Conservation (phyloP, 2,113 vertebrate genomes). For the Cyphomyrus plagiostoma region DNA sequence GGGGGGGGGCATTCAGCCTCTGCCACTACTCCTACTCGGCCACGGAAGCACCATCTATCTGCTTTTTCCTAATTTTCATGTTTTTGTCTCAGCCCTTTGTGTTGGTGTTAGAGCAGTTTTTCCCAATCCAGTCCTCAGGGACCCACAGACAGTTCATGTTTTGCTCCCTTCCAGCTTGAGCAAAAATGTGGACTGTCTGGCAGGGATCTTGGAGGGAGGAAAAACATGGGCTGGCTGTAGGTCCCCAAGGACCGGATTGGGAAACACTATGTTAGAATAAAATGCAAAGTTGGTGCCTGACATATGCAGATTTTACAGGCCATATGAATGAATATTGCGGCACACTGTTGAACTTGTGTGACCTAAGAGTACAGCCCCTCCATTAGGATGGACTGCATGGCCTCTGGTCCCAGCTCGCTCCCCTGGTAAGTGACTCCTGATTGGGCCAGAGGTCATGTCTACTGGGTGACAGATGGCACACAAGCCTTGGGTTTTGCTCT, state of each 20-base stretch:
- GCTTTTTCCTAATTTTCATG: not conserved
- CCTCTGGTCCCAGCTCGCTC: not conserved
- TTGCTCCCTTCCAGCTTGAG: not conserved
- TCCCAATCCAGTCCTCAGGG: not conserved
- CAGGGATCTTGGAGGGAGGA: not conserved
- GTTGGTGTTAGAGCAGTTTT: not conserved
- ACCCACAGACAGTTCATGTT: not conserved
- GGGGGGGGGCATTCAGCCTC: not conserved
- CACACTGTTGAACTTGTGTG: not conserved
- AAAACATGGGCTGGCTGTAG: not conserved
- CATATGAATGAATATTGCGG: not conserved
- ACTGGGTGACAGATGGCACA: not conserved
- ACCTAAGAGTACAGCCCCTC: not conserved
- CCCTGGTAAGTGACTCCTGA: not conserved
- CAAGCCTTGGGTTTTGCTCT: not conserved
- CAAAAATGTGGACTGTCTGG: not conserved
- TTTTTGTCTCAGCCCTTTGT: not conserved
- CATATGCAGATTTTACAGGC: not conserved
- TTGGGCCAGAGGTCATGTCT: not conserved
- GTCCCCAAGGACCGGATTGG: not conserved
- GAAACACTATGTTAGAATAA: not conserved
- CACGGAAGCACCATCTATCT: not conserved
- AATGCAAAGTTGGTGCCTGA: not conserved
- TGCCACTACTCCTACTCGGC: not conserved
- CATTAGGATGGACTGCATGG: not conserved